Base-by-base conservation (phyloP, 2,888 invertebrate genomes). In the Epinotia nisella region DNA sequence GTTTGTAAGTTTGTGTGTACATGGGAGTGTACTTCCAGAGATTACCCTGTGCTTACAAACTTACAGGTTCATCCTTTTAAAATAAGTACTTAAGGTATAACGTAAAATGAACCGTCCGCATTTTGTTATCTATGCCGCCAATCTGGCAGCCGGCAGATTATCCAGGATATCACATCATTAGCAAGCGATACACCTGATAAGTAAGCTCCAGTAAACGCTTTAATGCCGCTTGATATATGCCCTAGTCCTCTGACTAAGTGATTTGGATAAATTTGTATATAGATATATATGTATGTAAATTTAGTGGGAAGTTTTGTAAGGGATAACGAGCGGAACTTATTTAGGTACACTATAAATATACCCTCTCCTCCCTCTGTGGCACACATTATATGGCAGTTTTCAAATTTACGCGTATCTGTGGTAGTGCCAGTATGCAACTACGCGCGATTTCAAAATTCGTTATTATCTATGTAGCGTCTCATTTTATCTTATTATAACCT, bases 131-230 rank as follows among this genome's bases (percentile, higher is more conserved):
- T 70, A 45, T 60, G 70, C 62, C 71, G 24, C 64, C 58, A 70
- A 74, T 68, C 85, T 82, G 85, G 83, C 83, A 81, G 82, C 83
- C 84, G 84, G 84, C 79, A 87, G 92, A 90, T 92, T 90, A 91
- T 80, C 83, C 81, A 77, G 74, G 84, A 87, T 86, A 90, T 87
- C 87, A 83, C 87, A 84, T 88, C 90, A 90, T 91, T 91, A 91
- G 88, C 89, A 85, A 85, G 82, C 86, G 87, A 92, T 90, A 90
- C 87, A 90, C 89, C 88, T 90, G 89, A 90, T 90, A 73, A 73
- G 73, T 89, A 90, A 81, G 82, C 82, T 75, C 76, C 80, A 77
- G 78, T 76, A 82, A 81, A 81, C 78, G 82, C 81, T 81, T 83
- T 86, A 83, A 86, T 86, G 81, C 86, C 82, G 70, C 64, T 81